A percentile compares a stretch with the other conserved stretches of the same genome.
Evolutionary conservation across 2,113 vertebrate species (phyloP).

Genomic region (Andinoacara biseriatus): DNA sequence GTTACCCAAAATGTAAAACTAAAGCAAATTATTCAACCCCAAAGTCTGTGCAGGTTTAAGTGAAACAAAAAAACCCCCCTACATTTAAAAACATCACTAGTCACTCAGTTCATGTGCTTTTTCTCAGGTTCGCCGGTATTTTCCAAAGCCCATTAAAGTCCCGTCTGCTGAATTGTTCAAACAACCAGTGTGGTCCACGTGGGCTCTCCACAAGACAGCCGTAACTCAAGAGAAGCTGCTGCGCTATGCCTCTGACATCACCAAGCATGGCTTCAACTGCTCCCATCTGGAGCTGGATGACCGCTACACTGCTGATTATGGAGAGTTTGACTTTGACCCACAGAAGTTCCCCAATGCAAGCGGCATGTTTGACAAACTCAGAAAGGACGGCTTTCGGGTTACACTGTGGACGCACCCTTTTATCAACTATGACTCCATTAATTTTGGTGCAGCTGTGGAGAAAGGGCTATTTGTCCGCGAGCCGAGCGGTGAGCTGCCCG

Average conservation of each 20-base stretch:
- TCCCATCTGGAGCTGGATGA: conserved; percentile 93
- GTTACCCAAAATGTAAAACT: not conserved
- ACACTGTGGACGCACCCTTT: conserved; percentile 92
- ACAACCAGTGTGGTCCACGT: conserved; percentile 89
- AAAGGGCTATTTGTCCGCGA: conserved; percentile 86
- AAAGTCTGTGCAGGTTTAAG: not conserved
- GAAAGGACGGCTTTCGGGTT: conserved; percentile 81
- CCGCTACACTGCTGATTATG: conserved; percentile 86
- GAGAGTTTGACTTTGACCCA: conserved; percentile 90
- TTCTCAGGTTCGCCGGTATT: conserved; percentile 85
- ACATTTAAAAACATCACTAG: not conserved
- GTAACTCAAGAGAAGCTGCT: conserved; percentile 87
- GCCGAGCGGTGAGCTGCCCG: conserved; percentile 82
- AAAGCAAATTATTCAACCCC: not conserved
- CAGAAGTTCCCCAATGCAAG: conserved; percentile 88
- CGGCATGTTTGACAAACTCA: conserved; percentile 85
- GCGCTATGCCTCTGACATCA: conserved; percentile 82
- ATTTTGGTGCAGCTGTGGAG: conserved; percentile 86
- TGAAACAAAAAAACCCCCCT: not conserved
- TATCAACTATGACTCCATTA: conserved; percentile 86
- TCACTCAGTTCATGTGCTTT: conserved; percentile 1
- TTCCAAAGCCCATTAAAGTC: conserved; percentile 88
- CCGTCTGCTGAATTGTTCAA: conserved; percentile 85
- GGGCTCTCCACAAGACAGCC: conserved; percentile 84
- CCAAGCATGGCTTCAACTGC: conserved; percentile 84